phyloP scores from a whole-genome alignment of 1,140 invertebrate species.

The Drosophila arizonae region DNA sequence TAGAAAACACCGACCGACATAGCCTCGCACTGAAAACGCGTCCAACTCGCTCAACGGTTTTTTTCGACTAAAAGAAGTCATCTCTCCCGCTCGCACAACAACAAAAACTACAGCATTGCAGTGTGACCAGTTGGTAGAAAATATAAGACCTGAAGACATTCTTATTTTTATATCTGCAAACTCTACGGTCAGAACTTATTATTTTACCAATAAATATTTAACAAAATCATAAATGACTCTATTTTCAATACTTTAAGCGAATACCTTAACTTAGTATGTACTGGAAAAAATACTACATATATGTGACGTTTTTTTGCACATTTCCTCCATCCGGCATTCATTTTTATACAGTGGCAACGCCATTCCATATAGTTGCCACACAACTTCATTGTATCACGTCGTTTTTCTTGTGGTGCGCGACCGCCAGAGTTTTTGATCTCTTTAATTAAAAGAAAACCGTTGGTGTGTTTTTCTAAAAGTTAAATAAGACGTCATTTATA shows the following conservation, averaged over 20 bases:
- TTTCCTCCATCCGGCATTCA: not conserved
- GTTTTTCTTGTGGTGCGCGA: conserved; percentile 37
- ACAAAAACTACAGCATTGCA: conserved; percentile 17
- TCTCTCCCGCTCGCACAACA: conserved; percentile 39
- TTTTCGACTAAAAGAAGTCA: conserved; percentile 40
- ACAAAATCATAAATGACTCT: not conserved
- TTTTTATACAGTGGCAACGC: conserved; percentile 14
- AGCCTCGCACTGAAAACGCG: conserved; percentile 46
- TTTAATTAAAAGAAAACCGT: conserved; percentile 1
- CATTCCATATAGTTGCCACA: conserved; percentile 15
- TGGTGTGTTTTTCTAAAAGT: not conserved
- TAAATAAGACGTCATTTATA: not conserved
- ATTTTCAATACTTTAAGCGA: not conserved
- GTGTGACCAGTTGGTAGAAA: conserved; percentile 1
- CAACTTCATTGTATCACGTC: conserved; percentile 3
- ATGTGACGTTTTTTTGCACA: not conserved
- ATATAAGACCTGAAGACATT: not conserved
- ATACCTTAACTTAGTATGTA: not conserved
- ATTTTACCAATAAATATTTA: too few relatives aligned
- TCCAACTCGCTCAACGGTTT: conserved; percentile 54
- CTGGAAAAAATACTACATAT: conserved; percentile 10
- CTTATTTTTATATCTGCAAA: too few relatives aligned
- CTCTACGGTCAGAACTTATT: too few relatives aligned
- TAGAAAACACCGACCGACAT: conserved; percentile 57
- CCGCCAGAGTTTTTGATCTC: not conserved